Evolutionary conservation across 2,888 invertebrate species (phyloP).

Genomic region (Caenorhabditis drosophilae): DNA sequence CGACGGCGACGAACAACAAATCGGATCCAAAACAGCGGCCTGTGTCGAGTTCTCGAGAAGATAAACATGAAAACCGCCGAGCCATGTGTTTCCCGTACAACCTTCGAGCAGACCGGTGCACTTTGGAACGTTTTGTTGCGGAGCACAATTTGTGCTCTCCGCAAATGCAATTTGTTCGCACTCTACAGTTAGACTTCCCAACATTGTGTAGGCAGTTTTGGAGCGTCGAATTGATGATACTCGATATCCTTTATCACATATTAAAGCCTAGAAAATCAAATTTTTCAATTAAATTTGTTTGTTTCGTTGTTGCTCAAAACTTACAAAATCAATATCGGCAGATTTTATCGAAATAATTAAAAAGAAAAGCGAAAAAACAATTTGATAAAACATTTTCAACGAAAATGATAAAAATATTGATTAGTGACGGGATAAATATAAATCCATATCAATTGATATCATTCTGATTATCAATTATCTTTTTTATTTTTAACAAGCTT

Average conservation of each 20-base stretch:
- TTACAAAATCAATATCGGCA: no score
- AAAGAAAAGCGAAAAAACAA: no score
- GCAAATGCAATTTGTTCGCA: constrained; percentile 49
- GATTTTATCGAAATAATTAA: no score
- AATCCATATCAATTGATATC: no score
- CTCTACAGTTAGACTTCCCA: constrained; percentile 51
- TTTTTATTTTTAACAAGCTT: no score
- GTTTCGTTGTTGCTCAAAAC: no score
- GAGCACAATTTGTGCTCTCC: constrained; percentile 44
- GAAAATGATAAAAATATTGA: no score
- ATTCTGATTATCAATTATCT: no score
- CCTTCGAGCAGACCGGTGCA: constrained; percentile 52
- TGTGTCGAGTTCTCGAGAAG: constrained; percentile 63
- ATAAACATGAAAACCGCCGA: constrained; percentile 66
- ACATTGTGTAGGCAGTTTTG: constrained; percentile 41
- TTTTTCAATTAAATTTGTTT: no score
- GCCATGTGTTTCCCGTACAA: constrained; percentile 62
- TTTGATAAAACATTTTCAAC: no score
- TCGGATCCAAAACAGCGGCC: constrained; percentile 64
- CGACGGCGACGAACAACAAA: constrained; percentile 62
- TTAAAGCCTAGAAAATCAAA: constrained; percentile 39
- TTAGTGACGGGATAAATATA: no score
- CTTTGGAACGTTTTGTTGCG: constrained; percentile 52
- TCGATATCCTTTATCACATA: constrained; percentile 52
- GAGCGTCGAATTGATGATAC: constrained; percentile 45